Conservation (phyloP, 2,888 invertebrate genomes). For the Taenaris catops region DNA sequence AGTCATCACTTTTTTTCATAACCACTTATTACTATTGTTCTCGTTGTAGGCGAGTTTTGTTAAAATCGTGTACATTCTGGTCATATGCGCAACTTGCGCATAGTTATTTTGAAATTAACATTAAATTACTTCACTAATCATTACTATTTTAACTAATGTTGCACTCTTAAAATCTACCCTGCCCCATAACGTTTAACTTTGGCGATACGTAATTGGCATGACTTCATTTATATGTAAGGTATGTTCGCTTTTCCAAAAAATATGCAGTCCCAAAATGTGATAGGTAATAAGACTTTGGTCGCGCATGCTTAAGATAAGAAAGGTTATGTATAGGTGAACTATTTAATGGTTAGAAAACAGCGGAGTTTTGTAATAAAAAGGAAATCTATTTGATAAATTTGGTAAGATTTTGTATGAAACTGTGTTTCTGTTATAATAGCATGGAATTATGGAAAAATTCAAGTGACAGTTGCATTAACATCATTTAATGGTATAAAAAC, state of each 20-base stretch:
- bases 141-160: constrained; percentile 13
- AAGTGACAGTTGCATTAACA: too few species aligned
- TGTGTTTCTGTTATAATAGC: too few species aligned
- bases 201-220: constrained; percentile 18
- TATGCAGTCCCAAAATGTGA: constrained; percentile 33
- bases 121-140: constrained; percentile 32
- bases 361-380: too few species aligned
- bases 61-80: constrained; percentile 73
- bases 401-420: too few species aligned
- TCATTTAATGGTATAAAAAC: too few species aligned
- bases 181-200: constrained; percentile 16
- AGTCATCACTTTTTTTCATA: constrained; percentile 51
- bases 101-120: constrained; percentile 50
- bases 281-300: constrained; percentile 27
- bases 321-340: constrained; percentile 20
- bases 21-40: constrained; percentile 41
- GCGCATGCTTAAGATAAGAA: constrained; percentile 17
- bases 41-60: constrained; percentile 54
- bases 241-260: constrained; percentile 11
- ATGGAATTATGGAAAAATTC: background rate
- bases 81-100: constrained; percentile 54
- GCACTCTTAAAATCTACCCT: constrained; percentile 18
- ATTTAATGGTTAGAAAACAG: constrained; percentile 20
- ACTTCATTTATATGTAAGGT: constrained; percentile 17
- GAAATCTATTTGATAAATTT: too few species aligned